A percentile compares a stretch with the other conserved stretches of the same genome.
Conservation (phyloP, 1,140 invertebrate genomes). For the Cecropterus lyciades region DNA sequence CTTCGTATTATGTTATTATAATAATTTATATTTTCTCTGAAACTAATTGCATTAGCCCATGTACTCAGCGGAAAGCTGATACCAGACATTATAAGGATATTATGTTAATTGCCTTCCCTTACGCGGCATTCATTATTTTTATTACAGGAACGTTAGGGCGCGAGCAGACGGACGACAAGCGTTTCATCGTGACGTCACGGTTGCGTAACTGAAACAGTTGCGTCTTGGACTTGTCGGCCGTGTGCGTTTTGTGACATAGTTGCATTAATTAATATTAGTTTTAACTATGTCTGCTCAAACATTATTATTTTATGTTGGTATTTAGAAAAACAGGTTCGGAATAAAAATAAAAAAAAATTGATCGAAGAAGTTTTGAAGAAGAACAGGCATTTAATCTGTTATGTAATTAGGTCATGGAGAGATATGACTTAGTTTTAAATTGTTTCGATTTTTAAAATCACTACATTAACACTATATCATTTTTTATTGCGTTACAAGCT, state of each 20-base stretch:
- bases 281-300: too few relatives aligned
- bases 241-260: neutral
- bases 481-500: too few relatives aligned
- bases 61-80: neutral
- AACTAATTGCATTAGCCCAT: conserved; percentile 12
- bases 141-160: conserved; percentile 16
- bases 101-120: conserved; percentile 19
- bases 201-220: conserved; percentile 10
- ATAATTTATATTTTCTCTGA: neutral
- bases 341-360: too few relatives aligned
- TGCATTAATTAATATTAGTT: too few relatives aligned
- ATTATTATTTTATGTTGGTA: too few relatives aligned
- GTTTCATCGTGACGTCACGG: conserved; percentile 6
- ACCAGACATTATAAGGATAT: conserved; percentile 17
- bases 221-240: neutral
- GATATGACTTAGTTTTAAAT: too few relatives aligned
- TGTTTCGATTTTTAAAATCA: too few relatives aligned
- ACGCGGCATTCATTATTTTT: conserved; percentile 17
- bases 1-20: neutral
- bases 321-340: too few relatives aligned
- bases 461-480: too few relatives aligned
- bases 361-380: too few relatives aligned
- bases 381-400: too few relatives aligned
- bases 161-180: neutral
- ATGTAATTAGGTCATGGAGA: too few relatives aligned